These are phyloP conservation scores for Oryzias woworae DNA, from an alignment of 2,113 vertebrate species.

Conservation along the genomic window DNA sequence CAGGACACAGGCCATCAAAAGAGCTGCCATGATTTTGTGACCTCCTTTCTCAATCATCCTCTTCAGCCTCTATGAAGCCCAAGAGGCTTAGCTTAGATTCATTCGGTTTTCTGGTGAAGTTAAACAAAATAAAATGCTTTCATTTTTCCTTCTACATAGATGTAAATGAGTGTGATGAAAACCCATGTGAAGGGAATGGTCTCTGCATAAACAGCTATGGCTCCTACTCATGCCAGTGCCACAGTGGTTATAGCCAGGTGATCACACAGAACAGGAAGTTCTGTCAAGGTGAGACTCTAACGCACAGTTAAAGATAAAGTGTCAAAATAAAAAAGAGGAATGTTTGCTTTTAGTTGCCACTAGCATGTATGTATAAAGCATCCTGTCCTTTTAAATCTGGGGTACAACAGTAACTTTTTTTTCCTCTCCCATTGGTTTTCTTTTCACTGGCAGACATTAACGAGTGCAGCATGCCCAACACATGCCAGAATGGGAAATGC, in stretches of 20 bases:
- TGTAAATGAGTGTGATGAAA: constrained; percentile 85
- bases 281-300: constrained; percentile 84
- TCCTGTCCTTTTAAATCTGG: constrained; percentile 43
- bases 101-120: constrained; percentile 23
- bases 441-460: constrained; percentile 80
- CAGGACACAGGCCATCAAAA: constrained; percentile 44
- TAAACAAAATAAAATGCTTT: constrained; percentile 3
- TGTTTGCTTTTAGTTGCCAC: constrained; percentile 39
- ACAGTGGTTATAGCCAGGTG: constrained; percentile 82
- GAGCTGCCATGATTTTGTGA: constrained; percentile 53
- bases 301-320: constrained; percentile 16
- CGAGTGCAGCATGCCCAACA: constrained; percentile 84
- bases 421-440: constrained; percentile 42
- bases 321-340: constrained; percentile 20
- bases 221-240: constrained; percentile 88
- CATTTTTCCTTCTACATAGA: constrained; percentile 67
- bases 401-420: constrained; percentile 55
- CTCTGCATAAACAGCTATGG: constrained; percentile 86
- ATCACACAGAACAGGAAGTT: constrained; percentile 79
- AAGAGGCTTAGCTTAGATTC: constrained; percentile 29
- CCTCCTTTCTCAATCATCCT: constrained; percentile 49
- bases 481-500: constrained; percentile 84
- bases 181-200: constrained; percentile 85
- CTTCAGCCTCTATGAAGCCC: constrained; percentile 22
- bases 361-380: constrained; percentile 32